A percentile compares a stretch with the other conserved stretches of the same genome.
Conservation (phyloP, 2,888 invertebrate genomes). For the Dermolepida albohirtum region DNA sequence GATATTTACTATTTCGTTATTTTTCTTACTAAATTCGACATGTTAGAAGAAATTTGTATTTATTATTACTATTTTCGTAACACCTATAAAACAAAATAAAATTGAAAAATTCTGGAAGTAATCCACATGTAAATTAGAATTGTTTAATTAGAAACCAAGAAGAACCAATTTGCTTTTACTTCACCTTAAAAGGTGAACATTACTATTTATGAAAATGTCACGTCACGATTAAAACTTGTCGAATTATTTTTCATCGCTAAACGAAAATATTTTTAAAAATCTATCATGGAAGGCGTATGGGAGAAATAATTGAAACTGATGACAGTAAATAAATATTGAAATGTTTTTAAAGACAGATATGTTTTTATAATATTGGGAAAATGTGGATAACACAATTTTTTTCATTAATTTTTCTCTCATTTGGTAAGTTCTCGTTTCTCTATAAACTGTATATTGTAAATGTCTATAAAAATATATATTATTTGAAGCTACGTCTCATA, state of each 20-base stretch:
- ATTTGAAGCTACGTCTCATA: conserved; percentile 9
- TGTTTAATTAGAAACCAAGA: no score
- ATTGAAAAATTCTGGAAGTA: no score
- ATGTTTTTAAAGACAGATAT: conserved; percentile 40
- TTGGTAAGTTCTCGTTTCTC: conserved; percentile 18
- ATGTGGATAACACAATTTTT: conserved; percentile 37
- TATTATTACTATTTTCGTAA: no score
- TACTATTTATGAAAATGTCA: no score
- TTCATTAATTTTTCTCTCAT: conserved; percentile 24
- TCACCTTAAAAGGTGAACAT: no score
- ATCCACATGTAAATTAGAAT: no score
- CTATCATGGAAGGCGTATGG: conserved; percentile 20
- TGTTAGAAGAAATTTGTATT: no score
- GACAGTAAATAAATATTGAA: conserved; percentile 40
- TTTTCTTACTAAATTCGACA: no score
- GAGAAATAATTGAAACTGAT: conserved; percentile 36
- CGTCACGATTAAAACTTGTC: no score
- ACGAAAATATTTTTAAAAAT: conserved; percentile 4
- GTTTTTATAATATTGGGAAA: conserved; percentile 24
- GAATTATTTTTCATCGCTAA: neutral
- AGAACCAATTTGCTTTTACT: no score
- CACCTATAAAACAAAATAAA: no score
- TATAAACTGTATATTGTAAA: neutral
- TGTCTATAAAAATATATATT: neutral
- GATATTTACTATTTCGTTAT: no score